Base-by-base conservation (phyloP, 1,140 invertebrate species). In the Hyposmocoma kahamanoa region DNA sequence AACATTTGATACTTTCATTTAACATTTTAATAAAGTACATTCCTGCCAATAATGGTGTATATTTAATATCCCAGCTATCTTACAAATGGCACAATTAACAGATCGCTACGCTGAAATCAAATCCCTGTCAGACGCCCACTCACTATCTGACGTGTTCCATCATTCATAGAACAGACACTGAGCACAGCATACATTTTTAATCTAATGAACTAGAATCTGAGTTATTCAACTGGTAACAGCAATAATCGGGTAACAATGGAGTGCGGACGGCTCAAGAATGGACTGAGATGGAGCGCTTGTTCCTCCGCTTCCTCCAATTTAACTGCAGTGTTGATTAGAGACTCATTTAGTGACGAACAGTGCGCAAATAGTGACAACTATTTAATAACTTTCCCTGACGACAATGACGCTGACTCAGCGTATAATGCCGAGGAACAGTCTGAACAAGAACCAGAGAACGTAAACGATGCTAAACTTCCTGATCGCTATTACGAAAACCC, bases 401-500 rank as follows among this genome's bases (percentile, higher is more conserved):
- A 76, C 22, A 66, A 54, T 17, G 61, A 67, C 41, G 42, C 36
- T 11, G 51, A 64, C 22, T 53, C 47, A 22, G 43, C 32, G 9
- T 17, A 38, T 10, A 42, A 53, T 34, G 24, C 53, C 56, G 51
- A 60, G 56, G 45, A 71, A 17, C 46, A 15, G 24, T 48, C 36
- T 50, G 41, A 17, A 17, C 41, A 59, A 24, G 44, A 53, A 22
- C 22, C 38, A 42, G 54, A 47, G 38, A 49, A 48, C 42, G 61
- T 60, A 58, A 72, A 75, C 51, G 65, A 76, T 18, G 53, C 67
- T 51, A 44, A 66, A 66, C 52, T 65, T 56, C 59, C 70, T 61
- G 68, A 78, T 60, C 62, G 63, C 24, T 63, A 52, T 59, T 72
- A 77, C 62, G 66, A 74, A 39, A 74, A 74, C 38, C 74, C 74